Base-by-base conservation (phyloP, 2,888 invertebrate genomes). In the Pinctada fucata region DNA sequence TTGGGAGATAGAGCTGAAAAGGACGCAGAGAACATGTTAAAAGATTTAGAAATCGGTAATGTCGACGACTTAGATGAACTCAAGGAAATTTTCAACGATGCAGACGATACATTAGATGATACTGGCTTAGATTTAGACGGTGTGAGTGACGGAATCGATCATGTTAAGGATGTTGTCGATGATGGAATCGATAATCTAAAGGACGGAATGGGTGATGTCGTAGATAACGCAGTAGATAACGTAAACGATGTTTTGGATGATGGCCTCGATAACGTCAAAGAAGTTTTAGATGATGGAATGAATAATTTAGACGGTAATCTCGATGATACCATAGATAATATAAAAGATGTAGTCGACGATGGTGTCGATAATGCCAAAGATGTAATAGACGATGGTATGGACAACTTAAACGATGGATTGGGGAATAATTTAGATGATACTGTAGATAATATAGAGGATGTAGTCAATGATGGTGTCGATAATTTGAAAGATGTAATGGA, bases 181-280 rank as follows among this genome's bases (percentile, higher is more conserved):
- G 81, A 80, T 10, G 78, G 72, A 16, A 82, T 79, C 76, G 78
- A 72, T 65, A 51, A 64, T 47, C 13, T 10, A 13, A 10, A 52
- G 31, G 16, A 16, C 48, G 16, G 16, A 5, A 16, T 8, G 3
- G 52, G 67, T 69, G 3, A 71, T 74, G 48, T 13, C 64, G 6
- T 13, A 10, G 58, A 58, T 13, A 10, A 6, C 58, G 13, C 6
- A 10, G 58, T 10, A 58, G 58, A 58, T 58, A 13, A 58, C 58
- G 58, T 10, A 6, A 6, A 58, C 58, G 68, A 72, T 73, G 68
- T 69, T 5, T 70, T 69, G 16, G 49, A 49, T 50, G n/a, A n/a
- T 70, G 1, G 1, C 3, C 6, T 10, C 3, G 49, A 72, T n/a
- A 64, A 51, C 45, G 66, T 74, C 31, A 69, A 74, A 3, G 80